phyloP scores from a whole-genome alignment of 2,113 vertebrate genomes.

The Trogon surrucura region DNA sequence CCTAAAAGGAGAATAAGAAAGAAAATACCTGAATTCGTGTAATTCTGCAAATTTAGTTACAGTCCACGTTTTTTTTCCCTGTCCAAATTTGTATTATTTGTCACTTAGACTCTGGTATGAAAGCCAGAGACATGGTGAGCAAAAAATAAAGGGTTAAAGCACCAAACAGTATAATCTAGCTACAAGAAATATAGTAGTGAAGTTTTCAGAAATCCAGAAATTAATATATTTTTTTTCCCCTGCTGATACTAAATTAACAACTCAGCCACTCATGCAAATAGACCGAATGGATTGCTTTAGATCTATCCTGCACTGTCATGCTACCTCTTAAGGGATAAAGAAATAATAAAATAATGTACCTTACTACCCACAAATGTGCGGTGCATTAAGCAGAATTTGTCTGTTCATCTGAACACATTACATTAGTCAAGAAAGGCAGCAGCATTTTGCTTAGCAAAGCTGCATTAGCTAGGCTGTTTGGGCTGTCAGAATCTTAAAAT shows the following conservation, averaged over 20 bases:
- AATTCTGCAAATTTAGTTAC: background rate
- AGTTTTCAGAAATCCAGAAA: background rate
- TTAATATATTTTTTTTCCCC: background rate
- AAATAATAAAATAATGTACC: background rate
- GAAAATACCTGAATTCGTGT: background rate
- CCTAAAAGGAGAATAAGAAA: background rate
- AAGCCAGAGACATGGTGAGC: background rate
- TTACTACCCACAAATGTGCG: background rate
- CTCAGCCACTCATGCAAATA: background rate
- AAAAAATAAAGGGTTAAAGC: background rate
- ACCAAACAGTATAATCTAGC: background rate
- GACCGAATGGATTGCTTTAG: background rate
- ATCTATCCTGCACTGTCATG: background rate
- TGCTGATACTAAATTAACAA: background rate
- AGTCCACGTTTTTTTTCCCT: background rate
- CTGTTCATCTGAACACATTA: background rate
- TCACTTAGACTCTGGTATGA: background rate
- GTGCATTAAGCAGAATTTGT: background rate
- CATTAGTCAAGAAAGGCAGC: background rate
- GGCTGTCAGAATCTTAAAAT: background rate
- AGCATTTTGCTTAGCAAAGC: background rate
- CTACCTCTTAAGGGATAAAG: background rate
- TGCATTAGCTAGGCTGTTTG: background rate
- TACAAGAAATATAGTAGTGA: background rate
- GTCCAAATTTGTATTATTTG: background rate